Base-by-base conservation (phyloP, 2,113 vertebrate species). In the Pseudopodoces humilis region DNA sequence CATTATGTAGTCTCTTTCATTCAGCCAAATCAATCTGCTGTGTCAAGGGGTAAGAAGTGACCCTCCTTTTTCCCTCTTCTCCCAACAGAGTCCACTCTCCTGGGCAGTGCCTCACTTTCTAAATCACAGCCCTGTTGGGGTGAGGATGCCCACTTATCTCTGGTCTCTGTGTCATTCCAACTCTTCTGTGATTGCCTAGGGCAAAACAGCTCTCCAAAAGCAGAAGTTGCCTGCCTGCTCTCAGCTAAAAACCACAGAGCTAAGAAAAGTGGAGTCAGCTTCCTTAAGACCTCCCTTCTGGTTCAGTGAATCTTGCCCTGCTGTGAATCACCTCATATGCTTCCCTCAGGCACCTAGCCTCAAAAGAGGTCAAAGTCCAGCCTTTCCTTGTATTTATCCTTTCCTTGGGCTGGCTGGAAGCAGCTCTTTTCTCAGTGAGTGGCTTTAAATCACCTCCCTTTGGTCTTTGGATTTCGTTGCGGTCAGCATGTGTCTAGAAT, bases 401-500 rank as follows among this genome's bases (percentile, higher is more conserved):
- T 74, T 64, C 52, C 53, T 20, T 43, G 35, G 62, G 24, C 56
- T 77, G 92, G 22, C 82, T 92, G 59, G 39, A 77, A 88, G 50
- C 71, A 88, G 68, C 18, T 64, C 27, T 80, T 88, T 90, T 39
- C 72, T 63, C 88, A 67, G 52, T 35, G 68, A 92, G 55, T 28
- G 39, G 30, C 35, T 90, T 88, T 90, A 92, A 95, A 92, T 94
- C 71, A 93, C 81, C 35, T 86, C n/a, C 19, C 35, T 78, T 39
- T 3, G 13, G 83, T 44, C 88, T 92, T 81, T 92, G 71, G 86
- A 86, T 96, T 95, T 95, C 72, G 39, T 64, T 67, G 90, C 2
- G 2, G 91, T 94, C 94, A 96, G 96, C 94, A 92, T 52, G 24
- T 84, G 80, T 90, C 92, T 71, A 35, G 77, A 93, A 81, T 83